Conservation (phyloP, 2,797 vertebrate species). For the Arnoldichthys spilopterus region DNA sequence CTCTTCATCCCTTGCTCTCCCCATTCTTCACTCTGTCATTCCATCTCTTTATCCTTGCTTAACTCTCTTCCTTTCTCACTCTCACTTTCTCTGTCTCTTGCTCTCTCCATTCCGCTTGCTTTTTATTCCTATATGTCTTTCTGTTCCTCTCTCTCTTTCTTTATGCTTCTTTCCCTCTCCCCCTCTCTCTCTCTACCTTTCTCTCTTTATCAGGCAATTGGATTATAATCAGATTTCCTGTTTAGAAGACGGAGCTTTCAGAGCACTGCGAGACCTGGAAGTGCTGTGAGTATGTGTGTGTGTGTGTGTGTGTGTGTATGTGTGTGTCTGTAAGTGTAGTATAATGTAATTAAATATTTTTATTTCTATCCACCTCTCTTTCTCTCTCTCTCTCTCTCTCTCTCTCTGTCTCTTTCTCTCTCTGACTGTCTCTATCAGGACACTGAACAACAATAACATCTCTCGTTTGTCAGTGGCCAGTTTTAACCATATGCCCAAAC, state of each 20-base stretch:
- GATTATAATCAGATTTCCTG: constrained; percentile 99
- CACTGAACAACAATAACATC: constrained; percentile 99
- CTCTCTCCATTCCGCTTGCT: too few species aligned
- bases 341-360: background rate
- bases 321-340: background rate
- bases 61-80: constrained; percentile 9
- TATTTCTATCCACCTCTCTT: background rate
- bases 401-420: background rate
- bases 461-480: constrained; percentile 95
- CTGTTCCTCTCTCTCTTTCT: too few species aligned
- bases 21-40: too few species aligned
- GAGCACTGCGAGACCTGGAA: constrained; percentile 97
- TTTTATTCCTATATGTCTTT: too few species aligned
- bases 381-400: background rate
- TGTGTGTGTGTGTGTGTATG: background rate
- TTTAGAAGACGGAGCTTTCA: constrained; percentile 96
- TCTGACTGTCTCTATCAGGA: constrained; percentile 76
- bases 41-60: constrained; percentile 18
- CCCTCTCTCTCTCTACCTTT: constrained; percentile 9
- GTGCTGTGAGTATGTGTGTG: constrained; percentile 90
- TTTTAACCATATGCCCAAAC: constrained; percentile 99
- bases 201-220: constrained; percentile 85
- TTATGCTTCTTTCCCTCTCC: too few species aligned
- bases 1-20: background rate
- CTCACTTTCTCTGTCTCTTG: too few species aligned